phyloP scores from a whole-genome alignment of 2,113 vertebrate genomes.

The Ondatra zibethicus region DNA sequence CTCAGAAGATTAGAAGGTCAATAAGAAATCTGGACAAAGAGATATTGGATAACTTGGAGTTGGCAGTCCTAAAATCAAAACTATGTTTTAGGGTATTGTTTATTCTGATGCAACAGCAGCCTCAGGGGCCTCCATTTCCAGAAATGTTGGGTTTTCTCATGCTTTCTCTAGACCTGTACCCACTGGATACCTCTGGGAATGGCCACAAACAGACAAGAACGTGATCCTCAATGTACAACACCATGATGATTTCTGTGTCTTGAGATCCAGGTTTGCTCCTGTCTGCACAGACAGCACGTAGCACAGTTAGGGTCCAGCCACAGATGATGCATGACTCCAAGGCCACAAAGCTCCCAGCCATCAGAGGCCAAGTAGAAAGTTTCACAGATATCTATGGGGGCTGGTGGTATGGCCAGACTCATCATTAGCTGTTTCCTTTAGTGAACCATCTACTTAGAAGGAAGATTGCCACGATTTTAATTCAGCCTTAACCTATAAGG shows the following conservation, averaged over 20 bases:
- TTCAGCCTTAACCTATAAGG: not conserved
- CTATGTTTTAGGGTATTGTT: not conserved
- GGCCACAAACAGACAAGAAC: not conserved
- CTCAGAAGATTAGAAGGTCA: not conserved
- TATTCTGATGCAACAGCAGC: not conserved
- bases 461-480: not conserved
- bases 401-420: not conserved
- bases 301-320: not conserved
- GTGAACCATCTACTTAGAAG: not conserved
- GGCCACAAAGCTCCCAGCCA: not conserved
- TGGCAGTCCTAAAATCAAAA: not conserved
- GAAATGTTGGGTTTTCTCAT: not conserved
- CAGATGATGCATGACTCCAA: no score
- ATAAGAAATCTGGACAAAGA: not conserved
- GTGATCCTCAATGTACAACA: not conserved
- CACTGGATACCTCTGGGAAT: not conserved
- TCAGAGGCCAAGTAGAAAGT: rapidly evolving
- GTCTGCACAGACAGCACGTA: not conserved
- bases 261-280: not conserved
- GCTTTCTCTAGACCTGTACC: no score
- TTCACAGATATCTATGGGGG: not conserved
- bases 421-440: not conserved
- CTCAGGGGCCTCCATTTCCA: not conserved
- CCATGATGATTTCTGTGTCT: not conserved
- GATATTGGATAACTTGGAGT: no score